Evolutionary conservation across 2,113 vertebrate species (phyloP), one percentile per base, ranked within the genome.

Genomic region (Micronisus gabar): DNA sequence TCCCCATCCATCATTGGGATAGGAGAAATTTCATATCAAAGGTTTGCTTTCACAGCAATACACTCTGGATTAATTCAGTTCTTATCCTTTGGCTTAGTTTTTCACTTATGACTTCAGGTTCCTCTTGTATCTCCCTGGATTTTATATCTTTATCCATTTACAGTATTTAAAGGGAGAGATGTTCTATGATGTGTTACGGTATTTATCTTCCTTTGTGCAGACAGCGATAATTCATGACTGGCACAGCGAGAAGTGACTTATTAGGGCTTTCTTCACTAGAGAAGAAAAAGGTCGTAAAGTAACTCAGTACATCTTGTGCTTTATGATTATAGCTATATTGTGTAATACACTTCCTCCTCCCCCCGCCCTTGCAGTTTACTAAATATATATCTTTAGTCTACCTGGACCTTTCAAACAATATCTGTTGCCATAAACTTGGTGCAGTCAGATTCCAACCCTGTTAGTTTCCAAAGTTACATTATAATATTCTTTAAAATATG

Each of bases 181-280:
- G 68, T 87, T 95, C 84, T 90, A 47, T 80, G 87, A 84, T 81
- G 68, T 91, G 94, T 95, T 95, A 86, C 34, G 10, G 86, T 96
- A 96, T 97, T 96, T 97, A 94, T 97, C 95, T 96, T 97, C 82
- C 75, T 92, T 94, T 88, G 87, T 87, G 71, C 87, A 88, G 94
- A 92, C 85, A 91, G 94, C 21, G 5, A 81, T 96, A 97, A 96
- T 95, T 97, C 96, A 97, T 73, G 75, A 90, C 79, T 90, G 85
- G 90, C 80, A 75, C 52, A 96, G 94, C 72, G 91, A 91, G 84
- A 91, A 97, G 79, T 95, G 96, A 97, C 91, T 96, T 97, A 96
- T 95, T 97, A 95, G 59, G 45, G 90, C 48, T 95, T 95, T 97
- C 81, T 95, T 96, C 75, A 59, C 66, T 74, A 48, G 55, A 90